Evolutionary conservation across 2,888 invertebrate genomes (phyloP).

Genomic region (Parnassius mnemosyne): DNA sequence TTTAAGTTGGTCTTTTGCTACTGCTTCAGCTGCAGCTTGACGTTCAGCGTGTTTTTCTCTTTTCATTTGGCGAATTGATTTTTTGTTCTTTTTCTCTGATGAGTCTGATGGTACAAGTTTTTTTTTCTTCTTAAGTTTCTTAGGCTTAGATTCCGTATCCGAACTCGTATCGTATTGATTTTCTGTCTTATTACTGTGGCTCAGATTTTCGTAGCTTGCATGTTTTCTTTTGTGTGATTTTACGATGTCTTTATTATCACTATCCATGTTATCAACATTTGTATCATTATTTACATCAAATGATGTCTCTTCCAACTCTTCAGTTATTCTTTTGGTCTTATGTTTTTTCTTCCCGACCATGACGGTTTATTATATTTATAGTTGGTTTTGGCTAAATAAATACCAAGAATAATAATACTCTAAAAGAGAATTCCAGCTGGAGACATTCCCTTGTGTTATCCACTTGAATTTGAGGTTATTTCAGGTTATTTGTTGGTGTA

Average conservation of each 20-base stretch:
- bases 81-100: slow-evolving; percentile 64
- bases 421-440: too few relatives aligned
- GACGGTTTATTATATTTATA: slow-evolving; percentile 11
- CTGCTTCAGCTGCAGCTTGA: slow-evolving; percentile 75
- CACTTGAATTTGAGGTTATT: too few relatives aligned
- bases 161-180: slow-evolving; percentile 27
- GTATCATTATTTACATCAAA: not conserved
- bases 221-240: slow-evolving; percentile 22
- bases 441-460: too few relatives aligned
- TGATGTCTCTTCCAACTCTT: slow-evolving; percentile 36
- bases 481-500: too few relatives aligned
- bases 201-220: slow-evolving; percentile 29
- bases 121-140: slow-evolving; percentile 61
- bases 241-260: slow-evolving; percentile 30
- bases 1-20: slow-evolving; percentile 77
- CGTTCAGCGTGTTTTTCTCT: slow-evolving; percentile 81
- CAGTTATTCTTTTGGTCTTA: slow-evolving; percentile 39
- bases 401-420: too few relatives aligned
- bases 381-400: too few relatives aligned
- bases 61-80: slow-evolving; percentile 84
- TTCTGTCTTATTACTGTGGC: too few relatives aligned
- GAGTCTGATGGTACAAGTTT: slow-evolving; percentile 45
- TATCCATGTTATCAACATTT: slow-evolving; percentile 15
- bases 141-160: slow-evolving; percentile 50
- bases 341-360: slow-evolving; percentile 50